Percentiles rank a stretch among this genome's conserved stretches.
Evolutionary conservation across 2,888 invertebrate species (phyloP).

Genomic region (Epirrhoe tristata): DNA sequence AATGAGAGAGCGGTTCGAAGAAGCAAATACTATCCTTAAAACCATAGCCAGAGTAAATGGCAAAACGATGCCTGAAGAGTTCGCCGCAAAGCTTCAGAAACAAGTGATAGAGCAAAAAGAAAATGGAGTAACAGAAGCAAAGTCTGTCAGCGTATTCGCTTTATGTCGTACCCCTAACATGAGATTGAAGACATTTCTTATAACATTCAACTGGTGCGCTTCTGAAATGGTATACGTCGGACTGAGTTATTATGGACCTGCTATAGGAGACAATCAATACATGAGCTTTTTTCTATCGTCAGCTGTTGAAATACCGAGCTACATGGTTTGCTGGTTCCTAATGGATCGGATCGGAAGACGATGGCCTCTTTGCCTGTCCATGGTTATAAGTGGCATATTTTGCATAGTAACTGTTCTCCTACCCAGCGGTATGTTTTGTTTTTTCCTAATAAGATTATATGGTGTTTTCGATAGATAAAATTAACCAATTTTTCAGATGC

Average conservation of each 20-base stretch:
- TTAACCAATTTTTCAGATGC: slow-evolving; percentile 86
- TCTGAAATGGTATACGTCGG: slow-evolving; percentile 97
- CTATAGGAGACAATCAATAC: slow-evolving; percentile 94
- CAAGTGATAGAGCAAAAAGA: slow-evolving; percentile 88
- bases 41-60: slow-evolving; percentile 92
- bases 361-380: slow-evolving; percentile 94
- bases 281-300: slow-evolving; percentile 95
- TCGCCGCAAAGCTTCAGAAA: slow-evolving; percentile 89
- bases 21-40: slow-evolving; percentile 92
- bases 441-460: neutral
- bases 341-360: slow-evolving; percentile 95
- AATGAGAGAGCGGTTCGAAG: slow-evolving; percentile 92
- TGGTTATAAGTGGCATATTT: slow-evolving; percentile 93
- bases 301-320: slow-evolving; percentile 95
- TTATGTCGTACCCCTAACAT: slow-evolving; percentile 94
- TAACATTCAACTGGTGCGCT: slow-evolving; percentile 96
- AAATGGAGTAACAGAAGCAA: slow-evolving; percentile 72
- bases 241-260: slow-evolving; percentile 95
- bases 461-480: slow-evolving; percentile 13
- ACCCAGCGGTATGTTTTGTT: slow-evolving; percentile 87
- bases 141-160: slow-evolving; percentile 84
- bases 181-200: slow-evolving; percentile 93
- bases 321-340: slow-evolving; percentile 93
- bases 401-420: slow-evolving; percentile 94
- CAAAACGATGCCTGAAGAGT: slow-evolving; percentile 90